A percentile compares a stretch with the other conserved stretches of the same genome.
Conservation (phyloP, 2,888 invertebrate genomes). For the Oligia latruncula region DNA sequence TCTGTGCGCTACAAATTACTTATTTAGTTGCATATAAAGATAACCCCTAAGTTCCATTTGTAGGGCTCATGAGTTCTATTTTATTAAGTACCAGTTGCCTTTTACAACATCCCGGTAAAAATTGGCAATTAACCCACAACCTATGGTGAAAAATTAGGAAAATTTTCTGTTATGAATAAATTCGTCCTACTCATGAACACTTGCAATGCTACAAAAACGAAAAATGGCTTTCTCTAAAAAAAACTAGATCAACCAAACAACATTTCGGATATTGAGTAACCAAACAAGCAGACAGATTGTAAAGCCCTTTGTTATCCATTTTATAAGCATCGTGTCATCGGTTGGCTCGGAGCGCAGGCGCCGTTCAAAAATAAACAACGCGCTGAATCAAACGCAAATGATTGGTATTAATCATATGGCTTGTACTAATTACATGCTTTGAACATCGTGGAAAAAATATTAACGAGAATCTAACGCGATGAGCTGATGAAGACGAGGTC, state of each 20-base stretch:
- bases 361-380: slow-evolving; percentile 53
- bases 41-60: neutral
- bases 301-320: slow-evolving; percentile 45
- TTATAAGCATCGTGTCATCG: slow-evolving; percentile 52
- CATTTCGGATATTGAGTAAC: slow-evolving; percentile 15
- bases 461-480: neutral
- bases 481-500: slow-evolving; percentile 38
- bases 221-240: slow-evolving; percentile 16
- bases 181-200: neutral
- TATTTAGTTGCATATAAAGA: neutral
- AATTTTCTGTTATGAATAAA: neutral
- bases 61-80: neutral
- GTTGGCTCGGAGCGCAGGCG: slow-evolving; percentile 46
- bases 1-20: neutral
- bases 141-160: too few relatives aligned
- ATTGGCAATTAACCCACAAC: neutral
- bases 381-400: slow-evolving; percentile 48
- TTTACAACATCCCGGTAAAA: neutral
- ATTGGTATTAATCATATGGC: slow-evolving; percentile 57
- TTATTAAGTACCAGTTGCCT: neutral
- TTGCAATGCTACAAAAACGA: neutral
- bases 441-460: slow-evolving; percentile 30
- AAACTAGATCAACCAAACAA: slow-evolving; percentile 27
- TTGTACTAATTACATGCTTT: slow-evolving; percentile 44
- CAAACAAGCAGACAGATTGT: slow-evolving; percentile 21